These are phyloP conservation scores for Hemibagrus guttatus DNA, from an alignment of 2,797 vertebrate genomes.

Conservation along the genomic window DNA sequence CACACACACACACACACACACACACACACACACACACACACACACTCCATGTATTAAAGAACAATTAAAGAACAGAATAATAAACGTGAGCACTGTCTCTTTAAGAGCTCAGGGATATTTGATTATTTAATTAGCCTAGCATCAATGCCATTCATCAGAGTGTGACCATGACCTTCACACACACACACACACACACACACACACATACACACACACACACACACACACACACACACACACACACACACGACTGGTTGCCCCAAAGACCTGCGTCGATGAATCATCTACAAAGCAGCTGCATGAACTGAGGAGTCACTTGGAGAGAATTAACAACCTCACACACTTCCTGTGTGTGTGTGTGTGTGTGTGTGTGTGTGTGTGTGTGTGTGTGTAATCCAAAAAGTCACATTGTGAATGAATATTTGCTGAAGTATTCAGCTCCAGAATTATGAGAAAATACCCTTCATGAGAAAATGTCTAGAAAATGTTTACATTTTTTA, in stretches of 20 bases:
- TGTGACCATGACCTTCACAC: constrained; percentile 33
- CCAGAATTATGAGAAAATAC: too few relatives aligned
- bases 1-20: constrained; percentile 6
- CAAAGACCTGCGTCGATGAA: constrained; percentile 22
- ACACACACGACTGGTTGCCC: background rate
- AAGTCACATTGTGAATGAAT: background rate
- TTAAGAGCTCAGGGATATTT: constrained; percentile 3
- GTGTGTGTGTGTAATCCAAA: background rate
- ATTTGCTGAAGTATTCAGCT: background rate
- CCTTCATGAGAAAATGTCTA: too few relatives aligned
- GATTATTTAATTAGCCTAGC: constrained; percentile 6
- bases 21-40: constrained; percentile 7
- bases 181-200: constrained; percentile 5
- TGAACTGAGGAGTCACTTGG: background rate
- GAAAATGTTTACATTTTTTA: too few relatives aligned
- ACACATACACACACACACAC: background rate
- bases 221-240: too few relatives aligned
- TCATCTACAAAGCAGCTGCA: constrained; percentile 26
- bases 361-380: background rate
- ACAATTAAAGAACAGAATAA: background rate
- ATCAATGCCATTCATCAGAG: constrained; percentile 16
- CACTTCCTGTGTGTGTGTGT: background rate
- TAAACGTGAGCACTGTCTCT: background rate
- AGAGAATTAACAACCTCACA: background rate
- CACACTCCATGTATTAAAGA: background rate